These are phyloP conservation scores for Gastrophryne carolinensis DNA, from an alignment of 2,797 vertebrate genomes.

Conservation along the genomic window DNA sequence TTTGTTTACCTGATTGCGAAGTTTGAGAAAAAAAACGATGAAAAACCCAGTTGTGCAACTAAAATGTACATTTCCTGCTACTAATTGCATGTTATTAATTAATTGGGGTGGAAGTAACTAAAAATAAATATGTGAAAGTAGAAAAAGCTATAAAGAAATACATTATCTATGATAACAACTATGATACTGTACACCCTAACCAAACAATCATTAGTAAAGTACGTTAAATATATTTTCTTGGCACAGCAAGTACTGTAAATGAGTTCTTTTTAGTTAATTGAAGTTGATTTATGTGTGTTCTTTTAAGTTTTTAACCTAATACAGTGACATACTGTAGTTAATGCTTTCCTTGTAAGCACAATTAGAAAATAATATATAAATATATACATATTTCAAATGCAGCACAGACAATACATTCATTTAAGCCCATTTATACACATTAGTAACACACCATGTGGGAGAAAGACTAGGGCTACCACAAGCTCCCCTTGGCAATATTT, in stretches of 20 bases:
- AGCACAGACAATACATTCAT: constrained; percentile 99
- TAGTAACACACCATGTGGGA: constrained; percentile 99
- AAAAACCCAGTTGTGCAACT: no score
- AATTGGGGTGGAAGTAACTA: no score
- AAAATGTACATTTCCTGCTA: no score
- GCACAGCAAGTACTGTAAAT: constrained; percentile 50
- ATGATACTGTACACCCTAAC: no score
- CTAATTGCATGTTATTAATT: no score
- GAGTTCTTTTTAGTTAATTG: constrained; percentile 85
- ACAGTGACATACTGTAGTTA: constrained; percentile 83
- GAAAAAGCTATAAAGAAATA: no score
- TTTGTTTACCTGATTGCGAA: no score
- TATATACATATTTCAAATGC: constrained; percentile 99
- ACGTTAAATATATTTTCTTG: constrained; percentile 1
- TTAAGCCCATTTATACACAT: constrained; percentile 98
- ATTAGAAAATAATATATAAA: constrained; percentile 99
- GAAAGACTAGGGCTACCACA: constrained; percentile 91
- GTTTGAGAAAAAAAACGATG: no score
- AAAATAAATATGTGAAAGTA: no score
- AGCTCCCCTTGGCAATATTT: constrained; percentile 99
- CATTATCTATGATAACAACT: no score
- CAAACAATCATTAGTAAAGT: background rate
- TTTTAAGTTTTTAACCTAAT: constrained; percentile 70
- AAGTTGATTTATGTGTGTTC: constrained; percentile 97
- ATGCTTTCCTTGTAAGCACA: constrained; percentile 98